These are phyloP conservation scores for Caenorhabditis plicata DNA, from an alignment of 2,888 invertebrate species.

Conservation along the genomic window DNA sequence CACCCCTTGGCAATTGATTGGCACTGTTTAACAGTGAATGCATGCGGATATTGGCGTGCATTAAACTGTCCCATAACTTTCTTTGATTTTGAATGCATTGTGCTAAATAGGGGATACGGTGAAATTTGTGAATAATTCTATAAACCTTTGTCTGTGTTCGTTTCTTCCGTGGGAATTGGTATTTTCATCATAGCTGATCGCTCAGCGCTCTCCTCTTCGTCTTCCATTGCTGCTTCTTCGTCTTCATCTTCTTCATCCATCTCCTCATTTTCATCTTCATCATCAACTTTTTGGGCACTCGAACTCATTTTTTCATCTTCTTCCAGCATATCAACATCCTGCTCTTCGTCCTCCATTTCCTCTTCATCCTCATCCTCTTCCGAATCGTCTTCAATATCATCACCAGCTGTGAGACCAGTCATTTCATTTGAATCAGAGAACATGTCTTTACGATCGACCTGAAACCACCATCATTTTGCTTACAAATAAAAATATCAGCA, in stretches of 20 bases:
- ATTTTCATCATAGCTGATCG: background rate
- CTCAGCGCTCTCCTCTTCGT: background rate
- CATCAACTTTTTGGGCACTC: constrained; percentile 10
- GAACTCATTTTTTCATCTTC: constrained; percentile 7
- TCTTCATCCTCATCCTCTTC: constrained; percentile 6
- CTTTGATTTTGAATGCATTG: constrained; percentile 43
- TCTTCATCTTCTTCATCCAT: constrained; percentile 12
- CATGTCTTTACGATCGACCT: too few species aligned
- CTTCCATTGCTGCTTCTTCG: constrained; percentile 9
- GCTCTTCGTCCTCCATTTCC: constrained; percentile 10
- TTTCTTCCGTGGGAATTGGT: background rate
- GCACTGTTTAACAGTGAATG: constrained; percentile 46
- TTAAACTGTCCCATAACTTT: constrained; percentile 53
- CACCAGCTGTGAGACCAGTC: constrained; percentile 8
- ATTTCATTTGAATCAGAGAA: constrained; percentile 35
- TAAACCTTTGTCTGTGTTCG: background rate
- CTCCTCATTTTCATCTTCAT: constrained; percentile 12
- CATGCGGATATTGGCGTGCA: constrained; percentile 42
- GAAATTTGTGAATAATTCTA: background rate
- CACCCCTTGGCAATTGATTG: constrained; percentile 55
- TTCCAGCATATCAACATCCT: background rate
- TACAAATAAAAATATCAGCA: too few species aligned
- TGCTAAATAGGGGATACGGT: constrained; percentile 12
- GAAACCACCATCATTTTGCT: too few species aligned
- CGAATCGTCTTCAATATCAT: constrained; percentile 1